A percentile compares a stretch with the other conserved stretches of the same genome.
These are phyloP conservation scores for Melanotaenia maccullochi DNA, from an alignment of 2,797 vertebrate genomes.

Conservation along the genomic window DNA sequence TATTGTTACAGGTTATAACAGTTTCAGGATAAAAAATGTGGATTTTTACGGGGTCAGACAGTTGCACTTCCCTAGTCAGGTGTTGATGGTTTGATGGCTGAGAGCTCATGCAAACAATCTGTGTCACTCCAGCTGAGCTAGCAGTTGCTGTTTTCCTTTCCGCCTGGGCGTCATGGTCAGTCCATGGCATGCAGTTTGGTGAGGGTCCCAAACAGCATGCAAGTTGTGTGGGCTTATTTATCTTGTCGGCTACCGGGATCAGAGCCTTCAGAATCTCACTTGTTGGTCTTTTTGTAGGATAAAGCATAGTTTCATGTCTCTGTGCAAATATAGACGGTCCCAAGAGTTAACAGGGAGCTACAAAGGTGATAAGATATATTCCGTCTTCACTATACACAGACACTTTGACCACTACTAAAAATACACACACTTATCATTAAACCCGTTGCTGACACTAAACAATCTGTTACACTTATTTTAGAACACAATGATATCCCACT, in stretches of 20 bases:
- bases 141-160: slow-evolving; percentile 71
- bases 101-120: slow-evolving; percentile 70
- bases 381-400: slow-evolving; percentile 68
- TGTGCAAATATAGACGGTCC: slow-evolving; percentile 58
- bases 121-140: slow-evolving; percentile 74
- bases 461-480: slow-evolving; percentile 29
- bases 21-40: slow-evolving; percentile 8
- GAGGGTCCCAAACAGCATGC: slow-evolving; percentile 44
- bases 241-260: slow-evolving; percentile 31
- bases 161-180: slow-evolving; percentile 54
- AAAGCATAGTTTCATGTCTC: slow-evolving; percentile 11
- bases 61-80: slow-evolving; percentile 70
- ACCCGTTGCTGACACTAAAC: slow-evolving; percentile 36
- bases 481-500: slow-evolving; percentile 30
- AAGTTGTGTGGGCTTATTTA: slow-evolving; percentile 47
- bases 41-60: slow-evolving; percentile 48
- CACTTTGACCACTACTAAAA: slow-evolving; percentile 34
- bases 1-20: neutral
- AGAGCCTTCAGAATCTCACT: slow-evolving; percentile 15
- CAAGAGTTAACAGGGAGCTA: slow-evolving; percentile 32
- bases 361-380: slow-evolving; percentile 70
- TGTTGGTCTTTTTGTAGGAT: slow-evolving; percentile 1
- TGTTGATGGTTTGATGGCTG: slow-evolving; percentile 66
- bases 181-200: slow-evolving; percentile 50
- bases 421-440: slow-evolving; percentile 45